These are phyloP conservation scores for Abrostola triplasia DNA, from an alignment of 2,888 invertebrate genomes.

Conservation along the genomic window DNA sequence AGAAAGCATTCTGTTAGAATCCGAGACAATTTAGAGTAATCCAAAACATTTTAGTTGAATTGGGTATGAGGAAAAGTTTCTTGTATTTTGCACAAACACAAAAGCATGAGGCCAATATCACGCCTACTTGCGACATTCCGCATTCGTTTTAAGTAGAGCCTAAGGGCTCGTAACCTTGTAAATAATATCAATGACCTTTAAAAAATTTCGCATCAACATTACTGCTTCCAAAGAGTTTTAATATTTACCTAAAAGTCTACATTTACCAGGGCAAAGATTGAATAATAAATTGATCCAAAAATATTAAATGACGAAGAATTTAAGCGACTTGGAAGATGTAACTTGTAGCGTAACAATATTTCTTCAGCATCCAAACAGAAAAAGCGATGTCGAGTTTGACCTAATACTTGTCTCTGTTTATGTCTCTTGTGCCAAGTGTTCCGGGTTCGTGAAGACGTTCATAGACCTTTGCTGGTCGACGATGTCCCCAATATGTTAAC, in stretches of 20 bases:
- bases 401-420: conserved; percentile 27
- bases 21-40: background rate
- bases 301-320: no score
- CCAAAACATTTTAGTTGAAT: background rate
- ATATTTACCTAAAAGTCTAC: background rate
- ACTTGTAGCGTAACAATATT: background rate
- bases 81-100: background rate
- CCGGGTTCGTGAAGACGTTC: conserved; percentile 46
- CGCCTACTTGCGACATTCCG: conserved; percentile 22
- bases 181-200: background rate
- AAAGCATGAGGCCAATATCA: conserved; percentile 10
- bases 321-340: no score
- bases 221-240: background rate
- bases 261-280: no score
- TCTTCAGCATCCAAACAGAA: conserved; percentile 13
- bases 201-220: background rate
- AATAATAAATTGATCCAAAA: no score
- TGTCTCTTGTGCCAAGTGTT: conserved; percentile 40
- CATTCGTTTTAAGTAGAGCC: background rate
- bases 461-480: conserved; percentile 33
- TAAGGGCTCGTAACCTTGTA: background rate
- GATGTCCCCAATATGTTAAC: background rate
- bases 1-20: background rate
- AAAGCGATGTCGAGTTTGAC: conserved; percentile 13
- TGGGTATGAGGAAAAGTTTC: conserved; percentile 4